Base-by-base conservation (phyloP, 2,797 vertebrate species). In the Gallinago solitaria region DNA sequence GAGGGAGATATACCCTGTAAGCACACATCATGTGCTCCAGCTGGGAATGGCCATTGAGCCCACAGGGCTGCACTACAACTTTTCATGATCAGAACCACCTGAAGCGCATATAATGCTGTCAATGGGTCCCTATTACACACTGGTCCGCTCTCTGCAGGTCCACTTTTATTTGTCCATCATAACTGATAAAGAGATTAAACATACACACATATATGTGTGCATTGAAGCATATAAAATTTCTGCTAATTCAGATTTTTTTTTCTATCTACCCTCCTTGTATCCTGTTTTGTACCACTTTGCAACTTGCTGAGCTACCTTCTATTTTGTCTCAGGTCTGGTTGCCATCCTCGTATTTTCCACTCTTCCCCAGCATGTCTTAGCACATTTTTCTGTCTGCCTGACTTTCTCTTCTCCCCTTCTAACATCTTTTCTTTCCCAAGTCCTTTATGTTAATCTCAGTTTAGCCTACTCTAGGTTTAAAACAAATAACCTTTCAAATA, bases 401-500 rank as follows among this genome's bases (percentile, higher is more conserved):
- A 60, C 77, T 91, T 85, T 54, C 21, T 95, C 35, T 53, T 64
- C 41, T 51, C 10, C 47, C 27, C 10, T 89, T 48, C 16, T 30
- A 79, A 51, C 9, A 28, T 14, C 13, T 56, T 89, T 90, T 74
- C 28, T 80, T 91, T 63, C n/a, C 21, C 9, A 79, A 43, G 6
- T 5, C 20, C 11, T 63, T 88, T 25, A 65, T 83, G 28, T n/a
- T n/a, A n/a, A n/a, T n/a, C n/a, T n/a, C n/a, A n/a, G n/a, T n/a
- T n/a, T n/a, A n/a, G n/a, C n/a, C n/a, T n/a, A n/a, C n/a, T n/a
- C n/a, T n/a, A n/a, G n/a, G n/a, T n/a, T n/a, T n/a, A n/a, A 94
- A 95, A 71, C 12, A 87, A 94, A 64, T 37, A 81, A 45, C 45
- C 67, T 75, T 75, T 86, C 30, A 95, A 79, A 70, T 7, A 68